These are phyloP conservation scores for Listrodromus nycthemerus DNA, from an alignment of 2,888 invertebrate species.

Conservation along the genomic window DNA sequence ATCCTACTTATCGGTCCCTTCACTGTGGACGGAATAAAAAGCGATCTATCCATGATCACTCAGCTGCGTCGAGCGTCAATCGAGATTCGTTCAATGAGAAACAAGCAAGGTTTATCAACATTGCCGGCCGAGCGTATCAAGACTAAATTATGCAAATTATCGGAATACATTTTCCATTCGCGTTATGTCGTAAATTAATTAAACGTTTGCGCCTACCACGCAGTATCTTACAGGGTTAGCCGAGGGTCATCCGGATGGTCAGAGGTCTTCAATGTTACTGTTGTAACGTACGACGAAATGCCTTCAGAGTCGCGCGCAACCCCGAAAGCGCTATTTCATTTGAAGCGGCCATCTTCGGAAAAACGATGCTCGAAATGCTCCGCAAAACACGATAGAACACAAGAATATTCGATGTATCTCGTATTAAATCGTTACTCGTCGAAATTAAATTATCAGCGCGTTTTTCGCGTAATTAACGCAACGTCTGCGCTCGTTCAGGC, in stretches of 20 bases:
- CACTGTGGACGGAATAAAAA: not conserved
- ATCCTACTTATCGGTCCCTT: not conserved
- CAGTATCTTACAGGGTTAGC: slow-evolving; percentile 55
- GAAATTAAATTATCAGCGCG: not conserved
- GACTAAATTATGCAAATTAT: not conserved
- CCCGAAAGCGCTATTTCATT: not conserved
- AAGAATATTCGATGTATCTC: not conserved
- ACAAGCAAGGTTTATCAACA: not conserved
- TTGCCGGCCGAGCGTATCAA: not conserved
- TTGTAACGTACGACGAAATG: not conserved
- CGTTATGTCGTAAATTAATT: slow-evolving; percentile 43
- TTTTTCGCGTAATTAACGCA: slow-evolving; percentile 11
- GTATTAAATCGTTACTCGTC: not conserved
- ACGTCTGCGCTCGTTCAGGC: not conserved
- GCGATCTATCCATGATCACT: not conserved
- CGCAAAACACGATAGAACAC: not conserved
- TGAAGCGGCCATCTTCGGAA: not conserved
- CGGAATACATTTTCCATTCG: slow-evolving; percentile 20
- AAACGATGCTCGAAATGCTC: not conserved
- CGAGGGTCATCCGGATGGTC: slow-evolving; percentile 60
- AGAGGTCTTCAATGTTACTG: slow-evolving; percentile 45
- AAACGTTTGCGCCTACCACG: slow-evolving; percentile 39
- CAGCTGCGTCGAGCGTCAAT: not conserved
- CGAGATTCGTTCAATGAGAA: not conserved
- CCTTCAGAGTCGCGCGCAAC: not conserved